phyloP scores from a whole-genome alignment of 1,140 invertebrate species.

The Druon quercuslanigerum region DNA sequence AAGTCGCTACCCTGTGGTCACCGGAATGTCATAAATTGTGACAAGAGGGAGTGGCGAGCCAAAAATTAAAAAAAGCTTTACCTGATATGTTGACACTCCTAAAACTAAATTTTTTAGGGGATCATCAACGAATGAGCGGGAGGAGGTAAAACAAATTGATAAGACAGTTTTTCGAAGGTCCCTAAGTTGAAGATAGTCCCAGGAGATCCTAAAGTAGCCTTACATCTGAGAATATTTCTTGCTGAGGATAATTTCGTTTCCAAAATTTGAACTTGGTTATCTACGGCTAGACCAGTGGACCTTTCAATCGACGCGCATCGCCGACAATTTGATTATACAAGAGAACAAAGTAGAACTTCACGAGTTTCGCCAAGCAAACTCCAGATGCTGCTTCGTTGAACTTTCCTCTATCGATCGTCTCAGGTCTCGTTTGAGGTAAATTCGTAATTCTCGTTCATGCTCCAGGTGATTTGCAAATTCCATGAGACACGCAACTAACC shows the following conservation, averaged over 20 bases:
- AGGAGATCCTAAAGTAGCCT: neutral
- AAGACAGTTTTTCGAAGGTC: no score
- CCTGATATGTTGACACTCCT: no score
- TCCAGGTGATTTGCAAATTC: slow-evolving; percentile 5
- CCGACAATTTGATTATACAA: slow-evolving; percentile 15
- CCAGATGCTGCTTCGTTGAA: neutral
- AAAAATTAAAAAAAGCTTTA: no score
- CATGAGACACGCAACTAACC: neutral
- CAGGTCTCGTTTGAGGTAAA: neutral
- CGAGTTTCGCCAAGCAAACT: neutral
- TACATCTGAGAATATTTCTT: neutral
- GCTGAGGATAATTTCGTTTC: neutral
- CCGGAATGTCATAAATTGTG: no score
- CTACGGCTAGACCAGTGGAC: neutral
- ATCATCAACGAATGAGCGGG: no score
- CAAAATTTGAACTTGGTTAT: neutral
- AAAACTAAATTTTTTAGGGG: no score
- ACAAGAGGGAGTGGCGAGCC: no score
- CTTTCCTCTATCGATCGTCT: slow-evolving; percentile 14
- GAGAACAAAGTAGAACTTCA: slow-evolving; percentile 19
- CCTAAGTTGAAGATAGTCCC: neutral
- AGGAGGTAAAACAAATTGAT: no score
- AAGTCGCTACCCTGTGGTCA: no score
- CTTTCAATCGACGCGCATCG: slow-evolving; percentile 25
- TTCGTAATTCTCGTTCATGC: neutral